Percentiles rank a stretch among this genome's conserved stretches.
Conservation (phyloP, 2,888 invertebrate species). For the Rambutsinella grinnellia region DNA sequence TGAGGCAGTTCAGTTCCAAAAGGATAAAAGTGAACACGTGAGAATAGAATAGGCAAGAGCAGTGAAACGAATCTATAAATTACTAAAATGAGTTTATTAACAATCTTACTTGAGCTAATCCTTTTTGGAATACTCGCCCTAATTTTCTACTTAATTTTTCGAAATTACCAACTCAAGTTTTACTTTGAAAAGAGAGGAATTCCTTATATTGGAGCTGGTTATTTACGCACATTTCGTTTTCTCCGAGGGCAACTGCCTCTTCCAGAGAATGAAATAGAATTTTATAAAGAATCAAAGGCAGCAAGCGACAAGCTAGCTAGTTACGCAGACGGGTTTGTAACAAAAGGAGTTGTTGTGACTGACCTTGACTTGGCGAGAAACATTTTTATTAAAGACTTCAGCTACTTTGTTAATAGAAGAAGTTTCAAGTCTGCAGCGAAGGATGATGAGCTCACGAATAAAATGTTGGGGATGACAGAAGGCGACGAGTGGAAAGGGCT, state of each 20-base stretch:
- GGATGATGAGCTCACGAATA: constrained; percentile 13
- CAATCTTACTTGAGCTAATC: no score
- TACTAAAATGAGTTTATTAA: no score
- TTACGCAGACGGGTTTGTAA: constrained; percentile 4
- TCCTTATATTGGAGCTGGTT: not conserved
- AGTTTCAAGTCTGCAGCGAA: not conserved
- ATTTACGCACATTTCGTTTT: not conserved
- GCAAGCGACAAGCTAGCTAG: not conserved
- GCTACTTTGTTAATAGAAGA: constrained; percentile 30
- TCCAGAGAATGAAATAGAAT: not conserved
- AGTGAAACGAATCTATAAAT: no score
- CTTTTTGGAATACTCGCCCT: not conserved
- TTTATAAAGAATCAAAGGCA: constrained; percentile 3
- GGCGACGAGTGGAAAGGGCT: constrained; percentile 77
- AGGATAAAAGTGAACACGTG: no score
- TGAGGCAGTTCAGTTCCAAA: no score
- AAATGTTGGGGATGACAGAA: constrained; percentile 72
- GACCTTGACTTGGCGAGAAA: constrained; percentile 23
- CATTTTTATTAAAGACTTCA: constrained; percentile 34
- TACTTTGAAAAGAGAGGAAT: constrained; percentile 13
- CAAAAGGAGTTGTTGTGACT: not conserved
- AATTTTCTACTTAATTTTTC: not conserved
- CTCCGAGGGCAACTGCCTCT: constrained; percentile 10
- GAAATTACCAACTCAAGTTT: not conserved
- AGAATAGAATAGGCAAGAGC: no score